Evolutionary conservation across 2,797 vertebrate genomes (phyloP).

Genomic region (Linurgus olivaceus): DNA sequence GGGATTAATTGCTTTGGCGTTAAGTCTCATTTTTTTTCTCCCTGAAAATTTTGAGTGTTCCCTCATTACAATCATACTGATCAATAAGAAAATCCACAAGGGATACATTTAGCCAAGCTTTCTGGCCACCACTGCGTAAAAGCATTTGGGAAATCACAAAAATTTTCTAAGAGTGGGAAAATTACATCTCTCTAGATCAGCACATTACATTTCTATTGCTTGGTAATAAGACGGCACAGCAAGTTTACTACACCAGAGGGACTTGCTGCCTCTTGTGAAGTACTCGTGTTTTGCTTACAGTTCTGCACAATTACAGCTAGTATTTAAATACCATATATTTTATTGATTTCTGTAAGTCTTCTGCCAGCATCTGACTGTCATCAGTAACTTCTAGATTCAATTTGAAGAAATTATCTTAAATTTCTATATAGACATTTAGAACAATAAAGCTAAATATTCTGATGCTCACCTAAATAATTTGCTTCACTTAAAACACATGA

Average conservation of each 20-base stretch:
- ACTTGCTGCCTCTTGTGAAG: neutral
- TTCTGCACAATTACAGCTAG: neutral
- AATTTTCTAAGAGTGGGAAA: neutral
- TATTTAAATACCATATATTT: neutral
- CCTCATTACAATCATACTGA: neutral
- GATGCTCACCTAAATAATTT: neutral
- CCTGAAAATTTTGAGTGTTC: neutral
- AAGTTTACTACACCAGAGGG: neutral
- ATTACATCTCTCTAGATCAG: neutral
- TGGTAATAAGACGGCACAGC: neutral
- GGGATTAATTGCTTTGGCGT: neutral
- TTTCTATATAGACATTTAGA: neutral
- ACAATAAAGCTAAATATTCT: neutral
- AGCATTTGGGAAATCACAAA: neutral
- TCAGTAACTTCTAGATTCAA: neutral
- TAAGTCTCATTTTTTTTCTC: neutral
- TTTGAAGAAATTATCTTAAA: neutral
- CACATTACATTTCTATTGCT: neutral
- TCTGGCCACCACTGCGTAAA: neutral
- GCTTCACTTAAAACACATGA: neutral
- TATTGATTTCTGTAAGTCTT: neutral
- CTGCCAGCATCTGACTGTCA: neutral
- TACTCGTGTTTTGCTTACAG: neutral
- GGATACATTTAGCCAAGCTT: neutral
- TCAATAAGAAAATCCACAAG: neutral